phyloP scores from a whole-genome alignment of 1,140 invertebrate species.

The Psilanteris sp. region DNA sequence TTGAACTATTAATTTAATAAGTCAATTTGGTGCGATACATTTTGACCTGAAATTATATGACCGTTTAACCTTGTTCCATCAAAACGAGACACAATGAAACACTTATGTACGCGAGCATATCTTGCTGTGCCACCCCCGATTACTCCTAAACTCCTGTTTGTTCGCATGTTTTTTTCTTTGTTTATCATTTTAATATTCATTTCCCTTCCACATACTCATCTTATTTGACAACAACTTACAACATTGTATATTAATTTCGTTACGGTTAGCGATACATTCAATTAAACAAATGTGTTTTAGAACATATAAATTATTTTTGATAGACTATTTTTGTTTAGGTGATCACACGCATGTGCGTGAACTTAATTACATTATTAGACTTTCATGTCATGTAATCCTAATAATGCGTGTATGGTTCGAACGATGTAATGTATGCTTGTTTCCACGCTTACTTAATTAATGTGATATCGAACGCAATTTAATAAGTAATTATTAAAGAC shows the following conservation, averaged over 20 bases:
- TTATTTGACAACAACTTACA: no score
- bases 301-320: no score
- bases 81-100: conserved; percentile 60
- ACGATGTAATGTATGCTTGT: conserved; percentile 73
- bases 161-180: conserved; percentile 78
- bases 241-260: no score
- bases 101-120: conserved; percentile 16
- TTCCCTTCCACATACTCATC: no score
- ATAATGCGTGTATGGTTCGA: conserved; percentile 73
- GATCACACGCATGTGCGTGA: conserved; percentile 32
- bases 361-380: conserved; percentile 28
- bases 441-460: not conserved
- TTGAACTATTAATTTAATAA: no score
- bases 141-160: conserved; percentile 74
- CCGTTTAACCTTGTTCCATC: conserved; percentile 25
- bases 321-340: not conserved
- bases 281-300: no score
- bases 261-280: no score
- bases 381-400: conserved; percentile 72
- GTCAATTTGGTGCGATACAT: no score
- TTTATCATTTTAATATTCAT: conserved; percentile 71
- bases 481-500: no score
- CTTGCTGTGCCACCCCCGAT: conserved; percentile 60
- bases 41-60: no score
- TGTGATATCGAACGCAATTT: no score